These are phyloP conservation scores for Rynchops niger DNA, from an alignment of 2,113 vertebrate species.

Conservation along the genomic window DNA sequence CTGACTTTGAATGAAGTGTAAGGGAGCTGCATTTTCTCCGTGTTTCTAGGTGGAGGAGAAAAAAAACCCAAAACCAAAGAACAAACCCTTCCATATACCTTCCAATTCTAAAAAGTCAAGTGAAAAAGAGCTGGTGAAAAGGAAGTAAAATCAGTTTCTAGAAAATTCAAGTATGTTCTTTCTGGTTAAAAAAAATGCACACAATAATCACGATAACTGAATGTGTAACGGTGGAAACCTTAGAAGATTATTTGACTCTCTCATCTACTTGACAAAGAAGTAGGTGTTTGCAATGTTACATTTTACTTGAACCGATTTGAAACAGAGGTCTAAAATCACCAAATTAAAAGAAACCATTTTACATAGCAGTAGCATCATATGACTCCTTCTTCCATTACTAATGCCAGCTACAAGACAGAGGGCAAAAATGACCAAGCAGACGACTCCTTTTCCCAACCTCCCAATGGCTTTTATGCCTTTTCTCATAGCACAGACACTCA, in stretches of 20 bases:
- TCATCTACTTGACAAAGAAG: not conserved
- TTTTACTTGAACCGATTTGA: not conserved
- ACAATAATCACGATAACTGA: not conserved
- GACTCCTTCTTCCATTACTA: not conserved
- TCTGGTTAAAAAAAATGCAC: not conserved
- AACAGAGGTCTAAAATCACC: not conserved
- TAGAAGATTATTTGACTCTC: not conserved
- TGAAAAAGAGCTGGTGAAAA: not conserved
- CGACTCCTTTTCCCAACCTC: not conserved
- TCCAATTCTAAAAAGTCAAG: not conserved
- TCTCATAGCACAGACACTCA: not conserved
- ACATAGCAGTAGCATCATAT: not conserved
- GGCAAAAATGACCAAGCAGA: not conserved
- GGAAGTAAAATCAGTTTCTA: not conserved
- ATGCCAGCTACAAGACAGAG: not conserved
- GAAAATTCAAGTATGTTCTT: not conserved
- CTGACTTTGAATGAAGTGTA: not conserved
- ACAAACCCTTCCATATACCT: not conserved
- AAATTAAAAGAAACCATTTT: not conserved
- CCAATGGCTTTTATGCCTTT: not conserved
- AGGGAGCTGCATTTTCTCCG: not conserved
- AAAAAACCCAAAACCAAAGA: fast-evolving
- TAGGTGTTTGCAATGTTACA: not conserved
- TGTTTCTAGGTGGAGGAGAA: not conserved
- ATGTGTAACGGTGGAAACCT: not conserved